These are phyloP conservation scores for Potamarius usumacintae DNA, from an alignment of 2,113 vertebrate species.

Conservation along the genomic window DNA sequence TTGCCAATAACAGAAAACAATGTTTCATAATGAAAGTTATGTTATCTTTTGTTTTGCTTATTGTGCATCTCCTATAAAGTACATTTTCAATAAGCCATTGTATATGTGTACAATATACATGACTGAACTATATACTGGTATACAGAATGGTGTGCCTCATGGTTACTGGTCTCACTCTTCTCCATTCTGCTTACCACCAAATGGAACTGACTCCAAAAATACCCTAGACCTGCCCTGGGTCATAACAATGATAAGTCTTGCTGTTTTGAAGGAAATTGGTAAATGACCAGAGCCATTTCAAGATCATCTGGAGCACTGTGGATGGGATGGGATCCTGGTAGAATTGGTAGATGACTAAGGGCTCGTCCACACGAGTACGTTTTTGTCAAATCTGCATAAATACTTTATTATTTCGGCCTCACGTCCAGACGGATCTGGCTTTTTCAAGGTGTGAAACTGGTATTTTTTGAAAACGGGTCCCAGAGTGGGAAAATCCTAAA, in stretches of 20 bases:
- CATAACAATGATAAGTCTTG: neutral
- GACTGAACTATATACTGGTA: too few relatives aligned
- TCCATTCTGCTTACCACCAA: neutral
- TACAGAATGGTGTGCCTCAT: neutral
- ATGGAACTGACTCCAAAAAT: neutral
- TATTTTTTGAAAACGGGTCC: too few relatives aligned
- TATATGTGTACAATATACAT: neutral
- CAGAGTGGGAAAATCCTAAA: too few relatives aligned
- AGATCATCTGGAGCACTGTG: neutral
- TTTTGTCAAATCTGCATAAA: too few relatives aligned
- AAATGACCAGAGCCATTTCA: neutral
- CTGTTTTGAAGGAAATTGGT: neutral
- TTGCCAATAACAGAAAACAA: neutral
- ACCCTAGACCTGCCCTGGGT: neutral
- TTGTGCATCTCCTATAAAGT: too few relatives aligned
- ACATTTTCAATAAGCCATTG: too few relatives aligned
- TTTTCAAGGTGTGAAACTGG: too few relatives aligned
- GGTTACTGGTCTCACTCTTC: neutral
- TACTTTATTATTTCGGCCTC: too few relatives aligned
- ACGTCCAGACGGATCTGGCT: too few relatives aligned
- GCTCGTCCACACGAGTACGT: too few relatives aligned
- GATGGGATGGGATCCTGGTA: neutral
- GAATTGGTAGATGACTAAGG: neutral
- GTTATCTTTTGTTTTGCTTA: too few relatives aligned
- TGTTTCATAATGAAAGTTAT: too few relatives aligned